Evolutionary conservation across 2,113 vertebrate species (phyloP).

Genomic region (Nematolebias whitei): DNA sequence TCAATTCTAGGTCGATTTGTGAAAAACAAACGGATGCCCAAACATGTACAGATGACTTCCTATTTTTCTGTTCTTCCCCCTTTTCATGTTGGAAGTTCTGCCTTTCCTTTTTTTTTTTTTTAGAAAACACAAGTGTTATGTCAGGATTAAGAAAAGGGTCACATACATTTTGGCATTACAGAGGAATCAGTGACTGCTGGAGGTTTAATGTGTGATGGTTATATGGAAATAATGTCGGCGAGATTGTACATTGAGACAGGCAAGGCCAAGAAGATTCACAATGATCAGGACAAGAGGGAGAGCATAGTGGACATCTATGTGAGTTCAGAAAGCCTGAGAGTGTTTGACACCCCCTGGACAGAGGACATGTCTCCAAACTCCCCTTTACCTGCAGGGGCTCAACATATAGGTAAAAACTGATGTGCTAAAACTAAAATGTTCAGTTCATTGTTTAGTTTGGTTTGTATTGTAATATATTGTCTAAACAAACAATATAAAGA

Average conservation of each 20-base stretch:
- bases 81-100: neutral
- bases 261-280: neutral
- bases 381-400: neutral
- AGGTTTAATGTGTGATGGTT: neutral
- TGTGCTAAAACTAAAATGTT: neutral
- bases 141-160: neutral
- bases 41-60: constrained; percentile 25
- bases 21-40: constrained; percentile 8
- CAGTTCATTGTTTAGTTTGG: neutral
- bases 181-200: neutral
- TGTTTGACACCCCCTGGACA: constrained; percentile 55
- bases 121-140: neutral
- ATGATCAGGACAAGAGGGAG: constrained; percentile 18
- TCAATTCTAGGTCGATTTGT: neutral
- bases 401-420: constrained; percentile 34
- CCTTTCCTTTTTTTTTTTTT: no score
- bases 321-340: constrained; percentile 59
- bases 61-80: constrained; percentile 35
- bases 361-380: constrained; percentile 4
- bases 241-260: neutral
- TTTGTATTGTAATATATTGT: no score
- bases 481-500: no score
- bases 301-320: constrained; percentile 57
- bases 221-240: constrained; percentile 9
- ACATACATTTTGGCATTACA: neutral